Conservation (phyloP, 1,140 invertebrate genomes). For the Trichonephila clavipes region DNA sequence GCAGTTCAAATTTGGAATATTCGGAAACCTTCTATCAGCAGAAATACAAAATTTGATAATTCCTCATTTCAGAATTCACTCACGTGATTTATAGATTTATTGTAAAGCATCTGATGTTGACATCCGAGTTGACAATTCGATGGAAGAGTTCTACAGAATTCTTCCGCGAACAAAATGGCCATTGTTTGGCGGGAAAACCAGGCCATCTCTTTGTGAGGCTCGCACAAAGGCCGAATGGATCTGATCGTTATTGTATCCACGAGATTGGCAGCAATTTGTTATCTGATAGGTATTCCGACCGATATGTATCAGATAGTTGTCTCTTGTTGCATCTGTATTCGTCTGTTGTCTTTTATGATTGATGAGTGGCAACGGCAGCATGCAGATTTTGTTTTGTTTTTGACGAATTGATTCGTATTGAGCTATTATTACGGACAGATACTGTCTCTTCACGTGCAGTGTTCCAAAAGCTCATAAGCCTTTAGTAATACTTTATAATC, state of each 20-base stretch:
- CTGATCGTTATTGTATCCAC: neutral
- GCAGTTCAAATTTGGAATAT: neutral
- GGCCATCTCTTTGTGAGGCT: neutral
- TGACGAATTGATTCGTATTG: too few species aligned
- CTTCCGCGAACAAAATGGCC: conserved; percentile 7
- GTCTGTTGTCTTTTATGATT: neutral
- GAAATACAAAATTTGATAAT: neutral
- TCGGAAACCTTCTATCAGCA: neutral
- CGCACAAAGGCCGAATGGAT: neutral
- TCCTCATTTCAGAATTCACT: neutral
- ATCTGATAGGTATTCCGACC: neutral
- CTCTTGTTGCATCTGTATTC: neutral
- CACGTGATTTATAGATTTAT: neutral
- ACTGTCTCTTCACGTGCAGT: too few species aligned
- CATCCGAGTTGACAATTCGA: neutral
- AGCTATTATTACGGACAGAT: too few species aligned
- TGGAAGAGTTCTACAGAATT: neutral
- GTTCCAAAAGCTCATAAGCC: too few species aligned
- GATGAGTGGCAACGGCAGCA: neutral
- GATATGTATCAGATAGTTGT: conserved; percentile 2
- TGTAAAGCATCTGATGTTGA: neutral
- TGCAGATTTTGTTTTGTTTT: too few species aligned
- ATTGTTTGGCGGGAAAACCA: neutral
- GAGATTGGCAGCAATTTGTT: neutral
- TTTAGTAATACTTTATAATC: too few species aligned